Evolutionary conservation across 1,140 invertebrate species (phyloP).

Genomic region (Octopus sinensis): DNA sequence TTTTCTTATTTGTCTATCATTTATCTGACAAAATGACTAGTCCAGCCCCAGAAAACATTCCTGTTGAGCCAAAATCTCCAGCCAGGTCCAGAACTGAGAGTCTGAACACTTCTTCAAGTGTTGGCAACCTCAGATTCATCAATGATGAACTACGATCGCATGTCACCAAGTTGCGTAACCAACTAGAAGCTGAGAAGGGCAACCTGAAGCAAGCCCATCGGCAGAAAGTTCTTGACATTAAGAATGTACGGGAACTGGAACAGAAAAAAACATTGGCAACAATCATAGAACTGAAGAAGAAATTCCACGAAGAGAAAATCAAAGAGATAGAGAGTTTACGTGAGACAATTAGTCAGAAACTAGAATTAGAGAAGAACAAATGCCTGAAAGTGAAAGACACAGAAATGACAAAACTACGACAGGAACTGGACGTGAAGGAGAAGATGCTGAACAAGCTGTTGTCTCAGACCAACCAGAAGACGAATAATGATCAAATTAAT

Average conservation of each 20-base stretch:
- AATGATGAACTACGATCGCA: slow-evolving; percentile 32
- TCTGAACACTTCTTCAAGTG: neutral
- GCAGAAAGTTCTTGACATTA: slow-evolving; percentile 33
- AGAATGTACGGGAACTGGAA: slow-evolving; percentile 27
- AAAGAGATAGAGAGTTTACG: slow-evolving; percentile 25
- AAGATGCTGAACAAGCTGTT: slow-evolving; percentile 24
- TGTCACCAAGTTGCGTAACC: slow-evolving; percentile 24
- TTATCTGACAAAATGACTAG: neutral
- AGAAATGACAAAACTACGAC: slow-evolving; percentile 30
- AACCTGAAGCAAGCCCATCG: slow-evolving; percentile 28
- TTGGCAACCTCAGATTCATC: slow-evolving; percentile 18
- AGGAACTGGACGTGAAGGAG: slow-evolving; percentile 32
- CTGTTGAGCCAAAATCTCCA: neutral
- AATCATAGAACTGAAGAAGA: slow-evolving; percentile 24
- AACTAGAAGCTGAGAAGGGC: slow-evolving; percentile 33
- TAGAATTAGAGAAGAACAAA: slow-evolving; percentile 30
- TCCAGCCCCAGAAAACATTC: neutral
- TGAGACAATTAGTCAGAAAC: slow-evolving; percentile 21
- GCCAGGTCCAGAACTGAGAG: neutral
- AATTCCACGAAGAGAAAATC: slow-evolving; percentile 29
- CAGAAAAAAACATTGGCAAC: slow-evolving; percentile 25
- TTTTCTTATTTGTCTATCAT: neutral
- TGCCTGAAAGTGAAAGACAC: slow-evolving; percentile 28
- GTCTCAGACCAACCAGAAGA: slow-evolving; percentile 20
- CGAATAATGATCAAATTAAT: slow-evolving; percentile 14